Base-by-base conservation (phyloP, 2,888 invertebrate genomes). In the Bimastos eiseni region DNA sequence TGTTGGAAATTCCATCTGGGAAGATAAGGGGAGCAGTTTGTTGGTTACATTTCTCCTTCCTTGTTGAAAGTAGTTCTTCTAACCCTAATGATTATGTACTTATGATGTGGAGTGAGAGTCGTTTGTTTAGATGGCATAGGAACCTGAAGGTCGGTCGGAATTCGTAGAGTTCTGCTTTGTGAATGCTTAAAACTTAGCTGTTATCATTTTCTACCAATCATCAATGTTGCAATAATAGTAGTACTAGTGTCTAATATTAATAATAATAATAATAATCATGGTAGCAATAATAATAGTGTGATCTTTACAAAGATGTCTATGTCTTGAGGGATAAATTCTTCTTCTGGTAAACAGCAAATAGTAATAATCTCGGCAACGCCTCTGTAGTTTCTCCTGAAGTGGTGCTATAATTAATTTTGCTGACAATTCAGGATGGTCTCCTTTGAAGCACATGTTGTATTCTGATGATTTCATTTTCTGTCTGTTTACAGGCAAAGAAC, bases 401-500 rank as follows among this genome's bases (percentile, higher is more conserved):
- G 49, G 49, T 21, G 49, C 21, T 49, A 49, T 15, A 41, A 15
- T 49, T 49, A 21, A 49, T n/a, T n/a, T n/a, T n/a, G n/a, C n/a
- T n/a, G n/a, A n/a, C n/a, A n/a, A n/a, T n/a, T n/a, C n/a, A n/a
- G n/a, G n/a, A n/a, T n/a, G n/a, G n/a, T n/a, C n/a, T n/a, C n/a
- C n/a, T n/a, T n/a, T n/a, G n/a, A n/a, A n/a, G n/a, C n/a, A n/a
- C n/a, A n/a, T n/a, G n/a, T n/a, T n/a, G n/a, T n/a, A n/a, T n/a
- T 49, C 49, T 49, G 24, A 49, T 49, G 41, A 41, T 49, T 21
- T 49, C 19, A 21, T 17, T 49, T 1, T 1, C 8, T 24, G 15
- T 41, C 41, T 15, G 15, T 49, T 49, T 88, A 36, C 34, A 90
- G 90, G 92, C 93, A 38, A 93, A 93, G 19, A 90, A 91, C 21